Evolutionary conservation across 2,113 vertebrate genomes (phyloP).

Genomic region (Leuciscus idus): DNA sequence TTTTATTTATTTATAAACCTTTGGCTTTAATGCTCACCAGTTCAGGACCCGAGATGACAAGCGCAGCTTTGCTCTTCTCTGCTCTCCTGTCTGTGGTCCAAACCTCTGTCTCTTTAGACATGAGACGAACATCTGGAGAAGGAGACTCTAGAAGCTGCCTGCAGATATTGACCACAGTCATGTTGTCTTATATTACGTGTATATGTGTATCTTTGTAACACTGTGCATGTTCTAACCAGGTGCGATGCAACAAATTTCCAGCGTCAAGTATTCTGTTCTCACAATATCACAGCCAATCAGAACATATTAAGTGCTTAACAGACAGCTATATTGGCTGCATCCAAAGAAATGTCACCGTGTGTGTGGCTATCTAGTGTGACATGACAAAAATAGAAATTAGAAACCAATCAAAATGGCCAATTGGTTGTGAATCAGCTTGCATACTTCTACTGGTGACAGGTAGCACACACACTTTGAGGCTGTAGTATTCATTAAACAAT

Average conservation of each 20-base stretch:
- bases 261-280: not conserved
- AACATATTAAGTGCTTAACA: not conserved
- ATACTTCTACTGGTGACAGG: not conserved
- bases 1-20: not conserved
- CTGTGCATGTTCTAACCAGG: no score
- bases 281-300: not conserved
- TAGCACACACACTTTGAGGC: not conserved
- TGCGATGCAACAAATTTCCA: not conserved
- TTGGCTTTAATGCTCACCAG: constrained; percentile 77
- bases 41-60: constrained; percentile 85
- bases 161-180: constrained; percentile 33
- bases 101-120: constrained; percentile 57
- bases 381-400: not conserved
- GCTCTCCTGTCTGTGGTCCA: constrained; percentile 58
- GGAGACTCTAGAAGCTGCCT: constrained; percentile 82
- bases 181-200: not conserved
- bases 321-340: not conserved
- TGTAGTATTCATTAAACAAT: not conserved
- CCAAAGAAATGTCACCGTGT: not conserved
- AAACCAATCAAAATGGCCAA: not conserved
- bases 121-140: constrained; percentile 70
- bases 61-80: constrained; percentile 69
- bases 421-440: not conserved
- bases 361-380: not conserved
- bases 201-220: not conserved